Evolutionary conservation across 23 tunicate genomes (phyloP).

Genomic region (Botrylloides violaceus): DNA sequence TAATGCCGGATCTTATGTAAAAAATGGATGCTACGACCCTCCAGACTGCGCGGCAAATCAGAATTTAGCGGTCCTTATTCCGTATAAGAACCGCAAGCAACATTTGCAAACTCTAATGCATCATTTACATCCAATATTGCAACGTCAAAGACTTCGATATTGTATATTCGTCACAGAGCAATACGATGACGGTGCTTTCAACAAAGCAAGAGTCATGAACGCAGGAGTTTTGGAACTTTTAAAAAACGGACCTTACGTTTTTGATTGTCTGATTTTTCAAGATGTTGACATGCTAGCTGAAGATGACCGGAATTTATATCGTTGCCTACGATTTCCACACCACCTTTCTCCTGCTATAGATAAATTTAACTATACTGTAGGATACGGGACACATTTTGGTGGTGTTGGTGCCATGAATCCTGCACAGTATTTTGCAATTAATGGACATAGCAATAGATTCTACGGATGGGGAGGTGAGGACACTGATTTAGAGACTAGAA

Average conservation of each 20-base stretch:
- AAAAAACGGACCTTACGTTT: background rate
- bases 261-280: conserved; percentile 91
- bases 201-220: conserved; percentile 94
- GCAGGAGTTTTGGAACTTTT: conserved; percentile 74
- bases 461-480: conserved; percentile 99
- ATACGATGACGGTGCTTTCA: conserved; percentile 77
- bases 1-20: conserved; percentile 20
- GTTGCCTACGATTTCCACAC: conserved; percentile 43
- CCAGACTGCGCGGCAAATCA: conserved; percentile 40
- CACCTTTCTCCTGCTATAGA: conserved; percentile 94
- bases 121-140: conserved; percentile 72
- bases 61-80: conserved; percentile 86
- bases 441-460: conserved; percentile 86
- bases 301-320: conserved; percentile 77
- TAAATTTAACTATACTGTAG: conserved; percentile 81
- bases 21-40: conserved; percentile 61
- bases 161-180: conserved; percentile 94
- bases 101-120: conserved; percentile 55
- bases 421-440: conserved; percentile 42
- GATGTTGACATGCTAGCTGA: conserved; percentile 96
- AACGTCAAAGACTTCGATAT: conserved; percentile 64
- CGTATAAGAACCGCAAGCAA: conserved; percentile 81
- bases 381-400: conserved; percentile 86
- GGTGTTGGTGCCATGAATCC: conserved; percentile 82
- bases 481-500: conserved; percentile 87